Conservation (phyloP, 2,888 invertebrate species). For the Chrysomela aeneicollis region DNA sequence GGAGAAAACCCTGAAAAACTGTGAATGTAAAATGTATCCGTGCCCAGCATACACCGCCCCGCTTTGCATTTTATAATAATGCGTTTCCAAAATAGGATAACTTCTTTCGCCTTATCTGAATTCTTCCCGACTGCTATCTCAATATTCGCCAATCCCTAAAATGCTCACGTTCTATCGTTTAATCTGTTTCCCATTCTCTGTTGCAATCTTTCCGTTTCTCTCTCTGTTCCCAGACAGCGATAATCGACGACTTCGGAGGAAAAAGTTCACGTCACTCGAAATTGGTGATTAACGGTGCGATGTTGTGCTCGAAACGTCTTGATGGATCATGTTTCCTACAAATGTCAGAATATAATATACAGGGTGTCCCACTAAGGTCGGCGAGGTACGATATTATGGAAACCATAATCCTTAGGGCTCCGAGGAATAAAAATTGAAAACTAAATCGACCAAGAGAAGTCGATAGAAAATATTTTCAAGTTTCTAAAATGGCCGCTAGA, state of each 20-base stretch:
- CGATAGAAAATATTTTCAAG: no score
- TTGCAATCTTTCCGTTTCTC: constrained; percentile 40
- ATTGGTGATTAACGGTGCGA: constrained; percentile 6
- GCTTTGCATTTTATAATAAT: constrained; percentile 57
- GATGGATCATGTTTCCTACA: not conserved
- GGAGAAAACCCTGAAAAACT: constrained; percentile 18
- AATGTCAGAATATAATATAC: no score
- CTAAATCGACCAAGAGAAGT: no score
- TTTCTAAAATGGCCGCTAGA: no score
- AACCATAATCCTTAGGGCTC: no score
- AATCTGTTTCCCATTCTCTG: constrained; percentile 57
- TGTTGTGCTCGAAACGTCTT: not conserved
- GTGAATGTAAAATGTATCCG: constrained; percentile 45
- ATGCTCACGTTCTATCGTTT: constrained; percentile 58
- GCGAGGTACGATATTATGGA: no score
- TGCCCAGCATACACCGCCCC: constrained; percentile 50
- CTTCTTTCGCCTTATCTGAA: constrained; percentile 56
- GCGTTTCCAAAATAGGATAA: constrained; percentile 56
- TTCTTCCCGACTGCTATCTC: constrained; percentile 54
- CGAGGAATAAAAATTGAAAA: no score
- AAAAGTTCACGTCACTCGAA: not conserved
- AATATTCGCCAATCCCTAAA: constrained; percentile 57
- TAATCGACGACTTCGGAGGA: constrained; percentile 29
- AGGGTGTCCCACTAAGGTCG: no score
- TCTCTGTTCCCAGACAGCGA: constrained; percentile 38